phyloP scores from a whole-genome alignment of 2,797 vertebrate genomes.

The Melanogrammus aeglefinus region DNA sequence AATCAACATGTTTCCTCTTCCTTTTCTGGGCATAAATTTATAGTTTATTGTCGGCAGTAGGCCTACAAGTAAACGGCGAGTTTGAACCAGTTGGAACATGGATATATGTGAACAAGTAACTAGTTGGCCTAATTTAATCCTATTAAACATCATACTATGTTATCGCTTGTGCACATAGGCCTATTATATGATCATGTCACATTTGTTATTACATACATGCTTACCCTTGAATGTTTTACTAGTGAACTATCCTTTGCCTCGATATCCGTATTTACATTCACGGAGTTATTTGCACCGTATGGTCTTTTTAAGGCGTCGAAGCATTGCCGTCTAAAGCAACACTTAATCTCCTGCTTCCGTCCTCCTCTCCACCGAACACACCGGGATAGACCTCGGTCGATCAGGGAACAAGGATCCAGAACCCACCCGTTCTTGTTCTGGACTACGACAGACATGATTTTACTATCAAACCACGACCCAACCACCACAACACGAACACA shows the following conservation, averaged over 20 bases:
- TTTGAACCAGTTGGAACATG: not conserved
- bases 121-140: not conserved
- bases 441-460: slow-evolving; percentile 75
- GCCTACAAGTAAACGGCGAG: not conserved
- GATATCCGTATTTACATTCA: not conserved
- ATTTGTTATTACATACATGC: not conserved
- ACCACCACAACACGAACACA: not conserved
- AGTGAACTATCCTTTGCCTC: not conserved
- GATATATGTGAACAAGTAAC: not conserved
- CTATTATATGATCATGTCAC: not conserved
- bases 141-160: not conserved
- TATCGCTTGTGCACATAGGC: not conserved
- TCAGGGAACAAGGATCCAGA: slow-evolving; percentile 77
- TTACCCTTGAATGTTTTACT: slow-evolving; percentile 12
- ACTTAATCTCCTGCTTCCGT: slow-evolving; percentile 42
- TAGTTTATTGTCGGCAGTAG: not conserved
- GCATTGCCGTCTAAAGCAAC: slow-evolving; percentile 73
- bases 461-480: not conserved
- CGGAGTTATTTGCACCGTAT: slow-evolving; percentile 27
- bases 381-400: slow-evolving; percentile 70
- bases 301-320: slow-evolving; percentile 74
- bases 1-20: slow-evolving; percentile 75
- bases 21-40: slow-evolving; percentile 73
- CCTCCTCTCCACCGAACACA: slow-evolving; percentile 37
- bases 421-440: slow-evolving; percentile 73